A percentile compares a stretch with the other conserved stretches of the same genome.
Evolutionary conservation across 2,888 invertebrate genomes (phyloP).

Genomic region (Acrobasis suavella): DNA sequence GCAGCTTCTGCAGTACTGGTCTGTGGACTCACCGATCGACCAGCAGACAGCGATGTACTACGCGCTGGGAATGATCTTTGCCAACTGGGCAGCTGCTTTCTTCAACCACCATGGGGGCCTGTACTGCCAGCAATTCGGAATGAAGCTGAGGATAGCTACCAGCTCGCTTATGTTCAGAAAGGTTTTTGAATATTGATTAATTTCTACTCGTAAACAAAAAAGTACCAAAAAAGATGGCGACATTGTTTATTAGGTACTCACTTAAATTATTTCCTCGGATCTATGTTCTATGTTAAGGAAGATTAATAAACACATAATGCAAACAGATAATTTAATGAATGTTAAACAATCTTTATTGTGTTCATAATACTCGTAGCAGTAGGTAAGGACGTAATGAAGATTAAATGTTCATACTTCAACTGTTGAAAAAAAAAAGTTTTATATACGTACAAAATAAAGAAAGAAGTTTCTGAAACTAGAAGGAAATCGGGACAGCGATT

Average conservation of each 20-base stretch:
- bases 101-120: constrained; percentile 88
- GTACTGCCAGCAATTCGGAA: constrained; percentile 85
- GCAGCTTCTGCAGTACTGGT: constrained; percentile 73
- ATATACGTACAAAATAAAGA: no score
- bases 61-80: constrained; percentile 68
- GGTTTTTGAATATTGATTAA: constrained; percentile 66
- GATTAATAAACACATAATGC: no score
- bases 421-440: no score
- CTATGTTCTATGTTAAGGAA: no score
- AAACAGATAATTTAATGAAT: no score
- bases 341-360: no score
- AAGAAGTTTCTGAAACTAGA: no score
- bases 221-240: not conserved
- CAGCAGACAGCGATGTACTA: constrained; percentile 81
- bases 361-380: no score
- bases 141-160: constrained; percentile 87
- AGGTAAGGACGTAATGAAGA: no score
- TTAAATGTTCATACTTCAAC: no score
- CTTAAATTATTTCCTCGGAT: no score
- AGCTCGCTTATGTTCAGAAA: constrained; percentile 90
- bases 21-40: constrained; percentile 70
- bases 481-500: no score
- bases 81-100: constrained; percentile 76
- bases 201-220: not conserved
- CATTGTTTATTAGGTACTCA: not conserved